These are phyloP conservation scores for Bombus ignitus DNA, from an alignment of 1,140 invertebrate genomes.

Conservation along the genomic window DNA sequence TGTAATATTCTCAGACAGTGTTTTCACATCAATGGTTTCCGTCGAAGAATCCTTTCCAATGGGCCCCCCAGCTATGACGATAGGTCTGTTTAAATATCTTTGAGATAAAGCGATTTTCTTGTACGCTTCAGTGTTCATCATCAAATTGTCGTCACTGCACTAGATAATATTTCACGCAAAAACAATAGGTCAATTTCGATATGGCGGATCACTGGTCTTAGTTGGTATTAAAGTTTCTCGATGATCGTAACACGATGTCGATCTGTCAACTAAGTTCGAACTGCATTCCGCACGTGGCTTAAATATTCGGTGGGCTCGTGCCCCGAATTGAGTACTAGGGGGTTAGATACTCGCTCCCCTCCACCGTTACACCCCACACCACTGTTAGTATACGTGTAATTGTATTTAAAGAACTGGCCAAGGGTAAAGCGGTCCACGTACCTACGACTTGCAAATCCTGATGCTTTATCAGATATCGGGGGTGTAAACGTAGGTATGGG, in stretches of 20 bases:
- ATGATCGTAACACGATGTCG: background rate
- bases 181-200: no score
- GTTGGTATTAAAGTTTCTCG: background rate
- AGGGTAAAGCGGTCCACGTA: slow-evolving; percentile 8
- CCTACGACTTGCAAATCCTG: slow-evolving; percentile 26
- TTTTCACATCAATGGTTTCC: slow-evolving; percentile 68
- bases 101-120: slow-evolving; percentile 27
- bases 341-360: slow-evolving; percentile 26
- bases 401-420: slow-evolving; percentile 70
- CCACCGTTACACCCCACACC: background rate
- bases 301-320: slow-evolving; percentile 58
- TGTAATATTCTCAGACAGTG: slow-evolving; percentile 49
- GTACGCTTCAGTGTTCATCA: slow-evolving; percentile 55
- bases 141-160: slow-evolving; percentile 37
- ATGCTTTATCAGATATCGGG: background rate
- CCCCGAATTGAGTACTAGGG: slow-evolving; percentile 40
- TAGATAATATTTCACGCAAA: rapidly evolving
- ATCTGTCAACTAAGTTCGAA: slow-evolving; percentile 61
- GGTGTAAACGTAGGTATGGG: rapidly evolving
- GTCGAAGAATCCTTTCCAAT: slow-evolving; percentile 61
- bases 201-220: no score
- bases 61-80: slow-evolving; percentile 65
- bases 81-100: slow-evolving; percentile 13
- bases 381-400: slow-evolving; percentile 61
- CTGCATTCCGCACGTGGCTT: slow-evolving; percentile 58